phyloP scores from a whole-genome alignment of 2,113 vertebrate species.

The Anoura caudifer region DNA sequence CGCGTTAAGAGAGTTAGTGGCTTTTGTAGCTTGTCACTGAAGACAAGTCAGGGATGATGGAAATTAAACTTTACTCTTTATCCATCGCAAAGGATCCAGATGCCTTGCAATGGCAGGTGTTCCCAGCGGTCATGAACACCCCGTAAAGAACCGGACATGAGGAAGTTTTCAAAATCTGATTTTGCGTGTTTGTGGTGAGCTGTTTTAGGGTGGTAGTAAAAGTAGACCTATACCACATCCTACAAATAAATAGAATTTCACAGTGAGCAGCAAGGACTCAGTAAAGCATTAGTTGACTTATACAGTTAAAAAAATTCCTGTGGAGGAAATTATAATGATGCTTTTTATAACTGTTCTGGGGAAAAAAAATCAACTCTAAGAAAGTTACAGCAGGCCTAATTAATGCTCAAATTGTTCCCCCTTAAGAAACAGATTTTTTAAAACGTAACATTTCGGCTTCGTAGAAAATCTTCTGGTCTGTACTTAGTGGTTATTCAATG shows the following conservation, averaged over 20 bases:
- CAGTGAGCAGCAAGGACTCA: slow-evolving; percentile 61
- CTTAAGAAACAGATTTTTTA: slow-evolving; percentile 70
- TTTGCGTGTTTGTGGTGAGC: slow-evolving; percentile 54
- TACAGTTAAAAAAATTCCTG: slow-evolving; percentile 60
- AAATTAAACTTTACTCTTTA: neutral
- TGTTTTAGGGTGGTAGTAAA: slow-evolving; percentile 59
- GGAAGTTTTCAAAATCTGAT: slow-evolving; percentile 56
- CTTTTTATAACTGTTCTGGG: slow-evolving; percentile 70
- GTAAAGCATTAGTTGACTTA: slow-evolving; percentile 59
- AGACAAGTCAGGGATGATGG: neutral
- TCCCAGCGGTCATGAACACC: slow-evolving; percentile 62
- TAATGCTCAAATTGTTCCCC: slow-evolving; percentile 74
- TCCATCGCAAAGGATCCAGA: neutral
- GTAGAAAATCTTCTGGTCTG: slow-evolving; percentile 62
- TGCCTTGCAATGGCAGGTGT: slow-evolving; percentile 44
- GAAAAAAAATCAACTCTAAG: slow-evolving; percentile 62
- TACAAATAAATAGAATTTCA: slow-evolving; percentile 43
- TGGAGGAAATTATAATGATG: slow-evolving; percentile 71
- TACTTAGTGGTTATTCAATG: slow-evolving; percentile 57
- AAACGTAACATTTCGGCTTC: slow-evolving; percentile 62
- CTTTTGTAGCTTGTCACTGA: neutral
- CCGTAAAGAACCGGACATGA: slow-evolving; percentile 62
- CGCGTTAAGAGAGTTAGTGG: neutral
- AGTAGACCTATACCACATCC: neutral
- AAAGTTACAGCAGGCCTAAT: slow-evolving; percentile 75